These are phyloP conservation scores for Hydroisotoma schaefferi DNA, from an alignment of 2,888 invertebrate genomes.

Conservation along the genomic window DNA sequence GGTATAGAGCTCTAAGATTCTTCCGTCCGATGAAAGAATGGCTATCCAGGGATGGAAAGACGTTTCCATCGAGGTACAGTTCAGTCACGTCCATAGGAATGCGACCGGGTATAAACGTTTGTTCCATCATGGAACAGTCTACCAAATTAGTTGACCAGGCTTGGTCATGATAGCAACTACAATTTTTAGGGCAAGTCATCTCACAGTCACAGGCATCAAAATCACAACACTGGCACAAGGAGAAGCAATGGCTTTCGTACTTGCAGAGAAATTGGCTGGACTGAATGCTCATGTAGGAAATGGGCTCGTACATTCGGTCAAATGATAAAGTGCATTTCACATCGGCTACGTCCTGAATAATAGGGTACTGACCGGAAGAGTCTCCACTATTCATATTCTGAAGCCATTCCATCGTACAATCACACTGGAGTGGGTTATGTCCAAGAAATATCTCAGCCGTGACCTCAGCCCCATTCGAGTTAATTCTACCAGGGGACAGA, in stretches of 20 bases:
- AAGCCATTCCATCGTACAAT: slow-evolving; percentile 87
- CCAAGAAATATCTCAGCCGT: slow-evolving; percentile 76
- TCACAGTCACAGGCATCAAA: slow-evolving; percentile 90
- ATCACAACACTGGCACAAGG: slow-evolving; percentile 83
- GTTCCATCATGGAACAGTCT: slow-evolving; percentile 62
- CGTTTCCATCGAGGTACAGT: slow-evolving; percentile 78
- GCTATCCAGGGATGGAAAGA: slow-evolving; percentile 69
- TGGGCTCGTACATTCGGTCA: slow-evolving; percentile 68
- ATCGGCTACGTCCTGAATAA: slow-evolving; percentile 75
- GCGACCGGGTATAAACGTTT: slow-evolving; percentile 67
- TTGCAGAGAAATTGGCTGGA: slow-evolving; percentile 80
- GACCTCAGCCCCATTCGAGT: slow-evolving; percentile 14
- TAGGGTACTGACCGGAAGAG: slow-evolving; percentile 72
- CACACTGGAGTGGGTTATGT: slow-evolving; percentile 80
- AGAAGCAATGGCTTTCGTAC: slow-evolving; percentile 80
- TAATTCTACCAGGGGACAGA: slow-evolving; percentile 46
- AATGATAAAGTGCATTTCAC: slow-evolving; percentile 77
- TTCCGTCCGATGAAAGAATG: slow-evolving; percentile 83
- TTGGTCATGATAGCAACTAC: slow-evolving; percentile 84
- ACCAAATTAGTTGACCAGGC: slow-evolving; percentile 82
- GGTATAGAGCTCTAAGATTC: slow-evolving; percentile 68
- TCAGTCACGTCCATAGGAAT: slow-evolving; percentile 91
- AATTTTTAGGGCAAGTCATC: slow-evolving; percentile 83
- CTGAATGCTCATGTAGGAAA: slow-evolving; percentile 72
- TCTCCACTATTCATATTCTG: slow-evolving; percentile 71